A percentile compares a stretch with the other conserved stretches of the same genome.
Evolutionary conservation across 1,140 invertebrate species (phyloP).

Genomic region (Zelostemma sp.): DNA sequence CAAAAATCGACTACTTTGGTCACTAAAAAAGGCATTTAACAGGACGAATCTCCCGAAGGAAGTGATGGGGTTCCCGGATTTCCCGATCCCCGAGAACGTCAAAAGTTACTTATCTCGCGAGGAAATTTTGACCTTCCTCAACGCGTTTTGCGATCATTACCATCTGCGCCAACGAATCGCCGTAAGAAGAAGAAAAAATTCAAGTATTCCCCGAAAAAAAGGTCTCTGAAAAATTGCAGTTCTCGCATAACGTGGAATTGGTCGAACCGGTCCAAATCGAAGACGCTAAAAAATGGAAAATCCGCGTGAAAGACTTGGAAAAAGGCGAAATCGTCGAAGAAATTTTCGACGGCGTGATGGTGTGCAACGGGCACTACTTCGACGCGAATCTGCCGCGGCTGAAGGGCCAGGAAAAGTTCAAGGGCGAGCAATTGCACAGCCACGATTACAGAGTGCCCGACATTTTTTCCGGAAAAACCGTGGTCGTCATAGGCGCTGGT

Average conservation of each 20-base stretch:
- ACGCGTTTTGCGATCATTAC: constrained; percentile 82
- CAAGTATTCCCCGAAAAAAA: too few species aligned
- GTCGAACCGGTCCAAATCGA: constrained; percentile 67
- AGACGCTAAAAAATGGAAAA: constrained; percentile 72
- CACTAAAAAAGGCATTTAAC: background rate
- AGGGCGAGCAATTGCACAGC: constrained; percentile 83
- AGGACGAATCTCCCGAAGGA: constrained; percentile 89
- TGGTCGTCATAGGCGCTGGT: constrained; percentile 87
- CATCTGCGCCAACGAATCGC: constrained; percentile 77
- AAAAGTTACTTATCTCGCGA: constrained; percentile 85
- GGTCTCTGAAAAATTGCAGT: constrained; percentile 73
- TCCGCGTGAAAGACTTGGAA: constrained; percentile 74
- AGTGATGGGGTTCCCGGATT: constrained; percentile 83
- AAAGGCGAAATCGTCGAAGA: constrained; percentile 69
- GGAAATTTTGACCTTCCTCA: constrained; percentile 85
- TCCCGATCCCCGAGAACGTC: constrained; percentile 76
- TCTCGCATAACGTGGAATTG: constrained; percentile 75
- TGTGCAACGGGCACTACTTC: constrained; percentile 89
- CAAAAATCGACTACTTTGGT: too few species aligned
- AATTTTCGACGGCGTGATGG: constrained; percentile 82
- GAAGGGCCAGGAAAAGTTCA: constrained; percentile 76
- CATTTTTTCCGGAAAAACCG: constrained; percentile 75
- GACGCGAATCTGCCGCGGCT: constrained; percentile 75
- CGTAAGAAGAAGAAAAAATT: constrained; percentile 69
- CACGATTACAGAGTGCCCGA: constrained; percentile 86